Base-by-base conservation (phyloP, 2,888 invertebrate species). In the Dasysyrphus albostriatus region DNA sequence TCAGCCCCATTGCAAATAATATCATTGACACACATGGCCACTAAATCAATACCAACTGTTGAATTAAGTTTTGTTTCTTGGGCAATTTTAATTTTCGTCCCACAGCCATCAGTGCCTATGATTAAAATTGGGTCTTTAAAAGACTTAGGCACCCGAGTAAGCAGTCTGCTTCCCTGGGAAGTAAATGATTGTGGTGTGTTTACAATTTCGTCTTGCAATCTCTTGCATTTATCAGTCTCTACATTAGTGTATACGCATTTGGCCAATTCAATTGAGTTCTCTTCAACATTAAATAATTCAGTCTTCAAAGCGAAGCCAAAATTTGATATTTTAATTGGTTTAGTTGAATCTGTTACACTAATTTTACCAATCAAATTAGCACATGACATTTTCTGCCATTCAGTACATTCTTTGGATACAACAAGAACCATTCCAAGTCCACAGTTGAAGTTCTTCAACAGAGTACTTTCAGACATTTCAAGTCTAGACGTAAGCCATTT, bases 21-120 rank as follows among this genome's bases (percentile, higher is more conserved):
- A 92, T 99, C 99, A 93, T 99, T 99, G 7, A 98, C 98, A 91
- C 99, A 99, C 99, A 99, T 99, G 10, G 99, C 99, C 2, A 99
- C 99, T 82, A 99, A 94, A 93, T 99, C 99, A 81, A 98, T 95
- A 44, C 99, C 99, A 84, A 99, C 95, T 0, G 96, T 96, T 85
- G 94, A 93, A 92, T 98, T 97, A 12, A 95, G 94, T 73, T 95
- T 94, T 88, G 95, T 95, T 89, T 95, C 94, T 92, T 98, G 96
- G 0, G 98, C 98, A 85, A 97, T 95, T 95, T 97, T 97, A 10
- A 99, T 94, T 92, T 99, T 99, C 0, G 99, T 99, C 69, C 99
- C 99, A 19, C 99, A 99, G n/a, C 99, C 99, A 93, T 99, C 99
- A 0, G 99, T 97, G 0, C 98, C 98, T 54, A 98, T 95, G 0